Base-by-base conservation (phyloP, 2,888 invertebrate genomes). In the Polyploca ridens region DNA sequence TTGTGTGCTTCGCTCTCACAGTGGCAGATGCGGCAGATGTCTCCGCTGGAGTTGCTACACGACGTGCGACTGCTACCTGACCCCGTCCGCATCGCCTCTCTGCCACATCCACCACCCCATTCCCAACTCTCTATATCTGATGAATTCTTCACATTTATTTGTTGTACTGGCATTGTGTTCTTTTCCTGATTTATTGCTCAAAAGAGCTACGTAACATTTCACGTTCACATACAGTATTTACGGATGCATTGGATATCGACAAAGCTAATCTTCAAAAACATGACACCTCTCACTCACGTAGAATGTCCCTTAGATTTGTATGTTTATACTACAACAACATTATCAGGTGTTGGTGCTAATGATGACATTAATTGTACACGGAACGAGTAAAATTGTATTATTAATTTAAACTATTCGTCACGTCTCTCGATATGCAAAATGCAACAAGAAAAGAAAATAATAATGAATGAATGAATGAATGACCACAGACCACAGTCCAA, bases 11-110 rank as follows among this genome's bases (percentile, higher is more conserved):
- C 98, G 68, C 97, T 97, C 93, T 99, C 99, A 88, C 99, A 99
- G 90, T 99, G 99, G 87, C 99, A 99, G 86, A 99, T 99, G 83
- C 99, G 96, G 88, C 96, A 97, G 70, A 97, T 96, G 86, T 96
- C 96, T 63, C 96, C 96, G 82, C 96, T 96, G 64, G 96, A 96
- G 79, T 94, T 94, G 73, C 94, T 94, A 81, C 95, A 95, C 16
- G 96, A 96, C 71, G 96, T 96, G 79, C 96, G 96, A 77, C 96
- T 96, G 86, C 96, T 96, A 66, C 95, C 95, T 54, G 96, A 96
- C 69, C 96, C 96, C 80, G 96, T 95, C 83, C 96, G 95, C 63
- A 91, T 83, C 66, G 89, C 86, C 68, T 93, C 93, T 73, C 93
- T 88, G 91, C 91, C 92, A 87, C 92, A 92, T 83, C 90, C 94